phyloP scores from a whole-genome alignment of 2,113 vertebrate genomes.

The Pedetes capensis region DNA sequence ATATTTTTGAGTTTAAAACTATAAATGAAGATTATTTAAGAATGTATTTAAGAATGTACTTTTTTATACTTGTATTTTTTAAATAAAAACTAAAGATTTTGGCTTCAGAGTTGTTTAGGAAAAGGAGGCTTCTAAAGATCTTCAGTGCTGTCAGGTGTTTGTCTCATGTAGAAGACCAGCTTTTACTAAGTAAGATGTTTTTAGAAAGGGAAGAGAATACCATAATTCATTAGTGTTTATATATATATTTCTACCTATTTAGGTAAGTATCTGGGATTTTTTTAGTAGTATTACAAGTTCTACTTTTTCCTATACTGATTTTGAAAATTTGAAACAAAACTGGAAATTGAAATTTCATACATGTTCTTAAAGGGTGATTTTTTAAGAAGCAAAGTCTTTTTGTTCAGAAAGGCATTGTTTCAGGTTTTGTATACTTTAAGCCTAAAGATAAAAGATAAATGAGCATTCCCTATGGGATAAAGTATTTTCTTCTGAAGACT shows the following conservation, averaged over 20 bases:
- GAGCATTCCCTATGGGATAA: slow-evolving; percentile 25
- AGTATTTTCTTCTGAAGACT: neutral
- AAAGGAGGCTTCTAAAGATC: neutral
- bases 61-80: neutral
- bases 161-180: neutral
- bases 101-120: neutral
- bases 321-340: slow-evolving; percentile 23
- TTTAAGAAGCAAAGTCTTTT: neutral
- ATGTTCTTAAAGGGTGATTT: slow-evolving; percentile 15
- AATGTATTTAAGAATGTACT: neutral
- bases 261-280: neutral
- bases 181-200: neutral
- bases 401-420: slow-evolving; percentile 14
- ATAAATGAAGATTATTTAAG: neutral
- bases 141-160: neutral
- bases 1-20: neutral
- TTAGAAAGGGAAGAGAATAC: neutral
- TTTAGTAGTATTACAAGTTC: neutral
- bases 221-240: neutral
- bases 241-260: neutral
- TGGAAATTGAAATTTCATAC: neutral
- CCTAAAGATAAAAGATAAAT: slow-evolving; percentile 55
- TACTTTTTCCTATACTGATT: neutral
- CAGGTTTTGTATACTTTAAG: slow-evolving; percentile 36
- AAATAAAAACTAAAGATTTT: neutral